A percentile compares a stretch with the other conserved stretches of the same genome.
These are phyloP conservation scores for Strigamia crassipes DNA, from an alignment of 2,888 invertebrate genomes.

Conservation along the genomic window DNA sequence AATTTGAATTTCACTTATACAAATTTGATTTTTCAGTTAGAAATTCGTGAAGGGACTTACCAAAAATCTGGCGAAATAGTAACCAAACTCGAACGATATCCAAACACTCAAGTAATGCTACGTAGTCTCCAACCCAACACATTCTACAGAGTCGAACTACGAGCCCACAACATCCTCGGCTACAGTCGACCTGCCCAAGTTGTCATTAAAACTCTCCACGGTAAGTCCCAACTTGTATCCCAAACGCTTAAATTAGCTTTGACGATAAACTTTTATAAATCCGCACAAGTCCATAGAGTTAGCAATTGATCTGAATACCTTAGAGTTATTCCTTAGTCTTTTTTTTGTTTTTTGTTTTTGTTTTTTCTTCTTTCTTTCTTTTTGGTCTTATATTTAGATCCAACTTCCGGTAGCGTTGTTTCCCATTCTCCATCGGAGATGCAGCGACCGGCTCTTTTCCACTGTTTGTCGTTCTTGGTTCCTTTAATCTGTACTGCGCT, in stretches of 20 bases:
- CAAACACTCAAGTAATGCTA: slow-evolving; percentile 61
- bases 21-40: not conserved
- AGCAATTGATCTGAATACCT: too few relatives aligned
- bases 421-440: not conserved
- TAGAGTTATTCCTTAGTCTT: too few relatives aligned
- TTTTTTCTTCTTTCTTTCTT: slow-evolving; percentile 41
- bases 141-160: slow-evolving; percentile 79
- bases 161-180: slow-evolving; percentile 85
- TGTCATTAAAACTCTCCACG: slow-evolving; percentile 82
- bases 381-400: slow-evolving; percentile 53
- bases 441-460: slow-evolving; percentile 11
- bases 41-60: not conserved
- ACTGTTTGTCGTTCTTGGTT: slow-evolving; percentile 16
- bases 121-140: slow-evolving; percentile 75
- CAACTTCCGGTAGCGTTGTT: slow-evolving; percentile 50
- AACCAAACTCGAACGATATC: slow-evolving; percentile 48
- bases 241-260: too few relatives aligned
- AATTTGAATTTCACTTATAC: not conserved
- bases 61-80: not conserved
- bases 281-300: too few relatives aligned
- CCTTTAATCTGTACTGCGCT: not conserved
- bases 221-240: slow-evolving; percentile 62
- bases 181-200: slow-evolving; percentile 77
- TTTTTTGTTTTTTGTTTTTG: not conserved
- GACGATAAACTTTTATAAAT: too few relatives aligned